Conservation (phyloP, 2,113 vertebrate species). For the Ciconia stormi region DNA sequence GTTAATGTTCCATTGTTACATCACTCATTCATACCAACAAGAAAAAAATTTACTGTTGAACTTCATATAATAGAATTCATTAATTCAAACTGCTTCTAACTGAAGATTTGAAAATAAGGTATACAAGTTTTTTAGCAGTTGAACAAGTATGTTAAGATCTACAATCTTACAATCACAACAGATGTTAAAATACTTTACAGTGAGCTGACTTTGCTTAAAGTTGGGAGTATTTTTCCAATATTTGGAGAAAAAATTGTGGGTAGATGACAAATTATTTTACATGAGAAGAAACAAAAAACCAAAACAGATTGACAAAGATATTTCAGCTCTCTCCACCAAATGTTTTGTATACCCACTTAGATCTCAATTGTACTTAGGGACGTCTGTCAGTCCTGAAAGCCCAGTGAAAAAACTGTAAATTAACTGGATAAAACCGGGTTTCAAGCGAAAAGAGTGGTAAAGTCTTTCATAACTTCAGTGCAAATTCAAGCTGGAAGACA, state of each 20-base stretch:
- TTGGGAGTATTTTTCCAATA: neutral
- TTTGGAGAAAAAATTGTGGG: neutral
- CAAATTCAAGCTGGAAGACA: neutral
- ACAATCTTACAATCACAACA: neutral
- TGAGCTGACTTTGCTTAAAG: neutral
- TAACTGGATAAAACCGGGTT: neutral
- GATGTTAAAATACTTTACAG: neutral
- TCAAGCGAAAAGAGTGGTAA: neutral
- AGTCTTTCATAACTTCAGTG: neutral
- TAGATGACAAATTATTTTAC: neutral
- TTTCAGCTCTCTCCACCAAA: conserved; percentile 3
- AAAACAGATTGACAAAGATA: conserved; percentile 7
- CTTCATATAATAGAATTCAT: neutral
- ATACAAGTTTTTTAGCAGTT: neutral
- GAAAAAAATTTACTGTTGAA: neutral
- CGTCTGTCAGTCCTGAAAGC: neutral
- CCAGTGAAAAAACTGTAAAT: neutral
- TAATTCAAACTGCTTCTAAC: neutral
- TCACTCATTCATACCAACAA: neutral
- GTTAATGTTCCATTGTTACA: neutral
- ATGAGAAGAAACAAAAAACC: neutral
- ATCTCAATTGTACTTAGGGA: neutral
- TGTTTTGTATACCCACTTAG: neutral
- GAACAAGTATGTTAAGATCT: neutral
- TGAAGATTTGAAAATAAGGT: neutral